Conservation (phyloP, 2,888 invertebrate genomes). For the Ennomos erosarius region DNA sequence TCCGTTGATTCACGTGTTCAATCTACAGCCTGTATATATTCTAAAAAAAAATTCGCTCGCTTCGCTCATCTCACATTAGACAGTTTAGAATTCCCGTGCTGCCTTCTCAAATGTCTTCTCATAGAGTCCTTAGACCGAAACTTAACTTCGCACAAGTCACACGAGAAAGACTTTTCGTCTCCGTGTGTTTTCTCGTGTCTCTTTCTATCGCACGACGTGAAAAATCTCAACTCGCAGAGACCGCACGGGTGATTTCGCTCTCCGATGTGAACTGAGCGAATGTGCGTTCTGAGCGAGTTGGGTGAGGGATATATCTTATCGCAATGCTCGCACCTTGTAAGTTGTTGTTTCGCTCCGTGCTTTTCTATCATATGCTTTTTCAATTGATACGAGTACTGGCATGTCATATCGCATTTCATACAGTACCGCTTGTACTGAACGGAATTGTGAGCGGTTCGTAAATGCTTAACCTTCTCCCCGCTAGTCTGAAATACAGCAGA, state of each 20-base stretch:
- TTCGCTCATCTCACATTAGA: neutral
- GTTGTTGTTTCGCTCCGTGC: conserved; percentile 49
- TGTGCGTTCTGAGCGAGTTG: conserved; percentile 52
- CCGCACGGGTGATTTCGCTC: conserved; percentile 54
- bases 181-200: conserved; percentile 60
- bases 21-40: too few relatives aligned
- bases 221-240: conserved; percentile 55
- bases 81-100: conserved; percentile 42
- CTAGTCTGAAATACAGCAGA: conserved; percentile 45
- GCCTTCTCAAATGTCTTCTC: conserved; percentile 54
- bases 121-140: conserved; percentile 61
- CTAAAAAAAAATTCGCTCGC: neutral
- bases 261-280: conserved; percentile 52
- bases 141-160: conserved; percentile 51
- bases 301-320: conserved; percentile 48
- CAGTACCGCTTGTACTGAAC: conserved; percentile 39
- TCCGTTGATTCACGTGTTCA: too few relatives aligned
- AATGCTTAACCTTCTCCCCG: conserved; percentile 35
- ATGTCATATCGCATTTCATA: conserved; percentile 47
- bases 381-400: conserved; percentile 49
- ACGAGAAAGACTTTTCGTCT: conserved; percentile 50
- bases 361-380: conserved; percentile 48
- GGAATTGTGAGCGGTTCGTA: conserved; percentile 37
- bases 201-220: conserved; percentile 52
- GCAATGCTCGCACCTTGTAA: conserved; percentile 51